A percentile compares a stretch with the other conserved stretches of the same genome.
Evolutionary conservation across 2,888 invertebrate species (phyloP).

Genomic region (Junonia oenone): DNA sequence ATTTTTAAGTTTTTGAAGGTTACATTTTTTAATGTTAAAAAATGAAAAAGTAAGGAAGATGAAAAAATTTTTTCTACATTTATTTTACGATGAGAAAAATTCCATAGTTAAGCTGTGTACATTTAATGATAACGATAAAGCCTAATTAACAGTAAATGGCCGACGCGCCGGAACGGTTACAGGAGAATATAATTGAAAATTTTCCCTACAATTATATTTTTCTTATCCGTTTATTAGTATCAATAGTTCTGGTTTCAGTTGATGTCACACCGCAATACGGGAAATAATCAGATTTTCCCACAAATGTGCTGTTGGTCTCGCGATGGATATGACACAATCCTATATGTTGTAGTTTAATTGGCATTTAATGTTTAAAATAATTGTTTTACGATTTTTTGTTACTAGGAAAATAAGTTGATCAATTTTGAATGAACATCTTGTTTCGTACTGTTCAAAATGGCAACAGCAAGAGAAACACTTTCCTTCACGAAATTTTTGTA

Average conservation of each 20-base stretch:
- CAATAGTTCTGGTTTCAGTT: constrained; percentile 75
- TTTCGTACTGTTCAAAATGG: constrained; percentile 5
- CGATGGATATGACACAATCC: constrained; percentile 56
- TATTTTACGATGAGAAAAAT: constrained; percentile 69
- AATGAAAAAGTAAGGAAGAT: constrained; percentile 42
- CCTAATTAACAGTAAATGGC: constrained; percentile 57
- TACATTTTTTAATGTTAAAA: constrained; percentile 64
- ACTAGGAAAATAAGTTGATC: constrained; percentile 52
- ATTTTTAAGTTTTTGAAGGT: constrained; percentile 66
- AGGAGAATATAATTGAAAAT: constrained; percentile 29
- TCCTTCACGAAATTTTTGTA: neutral
- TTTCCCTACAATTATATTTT: constrained; percentile 29
- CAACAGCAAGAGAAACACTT: constrained; percentile 3
- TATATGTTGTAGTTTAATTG: constrained; percentile 57
- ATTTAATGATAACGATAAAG: constrained; percentile 63
- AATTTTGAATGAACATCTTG: constrained; percentile 12
- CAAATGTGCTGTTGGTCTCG: constrained; percentile 65
- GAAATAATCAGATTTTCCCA: constrained; percentile 37
- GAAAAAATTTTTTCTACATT: constrained; percentile 65
- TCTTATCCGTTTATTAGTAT: constrained; percentile 51
- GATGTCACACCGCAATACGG: constrained; percentile 36
- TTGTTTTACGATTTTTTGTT: constrained; percentile 61
- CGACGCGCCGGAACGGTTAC: constrained; percentile 32
- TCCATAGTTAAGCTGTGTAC: constrained; percentile 76
- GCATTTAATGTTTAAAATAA: constrained; percentile 50